Conservation (phyloP, 2,113 vertebrate genomes). For the Tragelaphus scriptus region DNA sequence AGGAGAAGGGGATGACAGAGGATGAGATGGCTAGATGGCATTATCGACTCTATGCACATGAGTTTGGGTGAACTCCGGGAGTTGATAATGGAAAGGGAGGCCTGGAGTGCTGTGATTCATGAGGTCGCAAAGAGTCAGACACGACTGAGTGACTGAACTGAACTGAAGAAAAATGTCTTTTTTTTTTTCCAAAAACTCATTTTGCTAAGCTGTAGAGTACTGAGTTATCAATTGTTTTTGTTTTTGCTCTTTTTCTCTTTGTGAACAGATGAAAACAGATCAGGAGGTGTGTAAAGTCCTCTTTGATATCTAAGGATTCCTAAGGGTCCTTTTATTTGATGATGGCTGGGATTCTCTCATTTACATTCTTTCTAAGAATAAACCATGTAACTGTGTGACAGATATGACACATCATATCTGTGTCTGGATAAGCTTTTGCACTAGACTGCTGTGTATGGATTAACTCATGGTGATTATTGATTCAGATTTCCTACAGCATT, state of each 20-base stretch:
- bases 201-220: background rate
- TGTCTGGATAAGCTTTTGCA: background rate
- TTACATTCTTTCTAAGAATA: constrained; percentile 31
- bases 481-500: background rate
- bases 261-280: constrained; percentile 6
- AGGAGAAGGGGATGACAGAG: no score
- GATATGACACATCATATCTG: background rate
- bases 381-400: background rate
- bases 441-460: background rate
- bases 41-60: no score
- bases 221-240: background rate
- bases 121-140: no score
- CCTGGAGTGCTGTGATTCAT: no score
- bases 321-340: constrained; percentile 12
- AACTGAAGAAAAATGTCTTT: background rate
- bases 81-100: no score
- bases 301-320: constrained; percentile 12
- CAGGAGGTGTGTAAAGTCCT: background rate
- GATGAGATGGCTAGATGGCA: no score
- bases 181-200: background rate
- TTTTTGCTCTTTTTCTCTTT: constrained; percentile 7
- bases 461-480: background rate
- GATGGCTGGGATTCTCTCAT: constrained; percentile 20
- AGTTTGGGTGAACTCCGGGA: no score
- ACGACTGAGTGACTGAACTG: no score